Evolutionary conservation across 2,113 vertebrate species (phyloP).

Genomic region (Notothenia coriiceps): DNA sequence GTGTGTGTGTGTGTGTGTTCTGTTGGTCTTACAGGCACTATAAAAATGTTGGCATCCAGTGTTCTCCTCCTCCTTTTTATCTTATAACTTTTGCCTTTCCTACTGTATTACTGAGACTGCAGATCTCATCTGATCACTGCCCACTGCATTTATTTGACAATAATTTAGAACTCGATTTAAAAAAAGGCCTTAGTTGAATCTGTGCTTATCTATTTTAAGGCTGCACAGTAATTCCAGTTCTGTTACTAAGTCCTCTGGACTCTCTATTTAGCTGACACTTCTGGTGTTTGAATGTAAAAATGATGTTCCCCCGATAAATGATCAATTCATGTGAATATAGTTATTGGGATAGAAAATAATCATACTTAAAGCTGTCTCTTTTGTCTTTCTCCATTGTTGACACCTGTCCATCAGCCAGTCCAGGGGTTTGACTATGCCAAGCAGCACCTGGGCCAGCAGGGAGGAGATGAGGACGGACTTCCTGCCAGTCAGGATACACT

Average conservation of each 20-base stretch:
- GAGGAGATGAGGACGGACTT: slow-evolving; percentile 92
- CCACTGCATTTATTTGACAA: slow-evolving; percentile 61
- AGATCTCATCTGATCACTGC: slow-evolving; percentile 52
- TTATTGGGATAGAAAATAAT: slow-evolving; percentile 25
- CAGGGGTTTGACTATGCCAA: slow-evolving; percentile 99
- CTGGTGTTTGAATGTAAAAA: slow-evolving; percentile 9
- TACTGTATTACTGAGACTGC: slow-evolving; percentile 32
- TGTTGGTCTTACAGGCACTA: background rate
- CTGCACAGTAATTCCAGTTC: slow-evolving; percentile 54
- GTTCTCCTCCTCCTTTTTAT: slow-evolving; percentile 3
- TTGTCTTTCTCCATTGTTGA: slow-evolving; percentile 21
- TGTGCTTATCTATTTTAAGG: slow-evolving; percentile 59
- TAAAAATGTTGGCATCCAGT: background rate
- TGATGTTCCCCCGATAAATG: slow-evolving; percentile 14
- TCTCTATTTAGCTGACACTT: slow-evolving; percentile 5
- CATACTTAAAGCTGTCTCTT: slow-evolving; percentile 2
- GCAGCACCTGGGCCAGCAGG: slow-evolving; percentile 96
- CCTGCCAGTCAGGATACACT: slow-evolving; percentile 94
- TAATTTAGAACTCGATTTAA: slow-evolving; percentile 59
- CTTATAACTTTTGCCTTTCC: slow-evolving; percentile 37
- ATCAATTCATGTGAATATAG: slow-evolving; percentile 1
- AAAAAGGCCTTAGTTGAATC: slow-evolving; percentile 56
- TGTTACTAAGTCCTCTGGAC: slow-evolving; percentile 49
- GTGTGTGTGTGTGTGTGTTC: background rate
- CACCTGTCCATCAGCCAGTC: slow-evolving; percentile 87